Conservation (phyloP, 2,888 invertebrate species). For the Cecidostiba fungosa region DNA sequence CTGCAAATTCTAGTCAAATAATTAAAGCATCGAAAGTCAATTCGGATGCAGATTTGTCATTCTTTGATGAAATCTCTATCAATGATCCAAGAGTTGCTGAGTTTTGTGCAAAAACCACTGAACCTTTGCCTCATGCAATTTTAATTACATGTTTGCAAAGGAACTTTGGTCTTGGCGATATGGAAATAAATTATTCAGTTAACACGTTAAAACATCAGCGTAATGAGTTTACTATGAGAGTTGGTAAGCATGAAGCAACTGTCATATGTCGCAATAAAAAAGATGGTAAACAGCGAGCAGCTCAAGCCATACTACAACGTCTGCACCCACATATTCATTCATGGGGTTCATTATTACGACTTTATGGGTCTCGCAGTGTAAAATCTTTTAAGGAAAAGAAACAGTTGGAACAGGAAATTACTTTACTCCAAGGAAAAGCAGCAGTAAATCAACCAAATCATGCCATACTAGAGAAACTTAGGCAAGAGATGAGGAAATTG, state of each 20-base stretch:
- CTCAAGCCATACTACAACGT: slow-evolving; percentile 94
- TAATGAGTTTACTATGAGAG: slow-evolving; percentile 96
- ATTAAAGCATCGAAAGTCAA: slow-evolving; percentile 77
- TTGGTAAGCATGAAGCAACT: slow-evolving; percentile 94
- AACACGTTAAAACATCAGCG: slow-evolving; percentile 94
- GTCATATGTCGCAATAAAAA: slow-evolving; percentile 97
- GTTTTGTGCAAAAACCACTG: slow-evolving; percentile 97
- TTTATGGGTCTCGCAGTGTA: slow-evolving; percentile 95
- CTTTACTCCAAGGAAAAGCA: slow-evolving; percentile 93
- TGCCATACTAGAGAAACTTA: slow-evolving; percentile 92
- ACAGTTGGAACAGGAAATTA: slow-evolving; percentile 95
- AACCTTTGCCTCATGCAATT: slow-evolving; percentile 96
- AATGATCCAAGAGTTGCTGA: slow-evolving; percentile 97
- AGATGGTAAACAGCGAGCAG: slow-evolving; percentile 97
- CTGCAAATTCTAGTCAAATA: slow-evolving; percentile 78
- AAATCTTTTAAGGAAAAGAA: slow-evolving; percentile 96
- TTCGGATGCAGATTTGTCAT: slow-evolving; percentile 80
- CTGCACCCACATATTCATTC: slow-evolving; percentile 96
- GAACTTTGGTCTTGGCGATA: slow-evolving; percentile 95
- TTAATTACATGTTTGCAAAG: slow-evolving; percentile 94
- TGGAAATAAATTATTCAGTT: slow-evolving; percentile 92
- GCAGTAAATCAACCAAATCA: slow-evolving; percentile 95
- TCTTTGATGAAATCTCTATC: slow-evolving; percentile 95
- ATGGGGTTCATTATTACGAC: slow-evolving; percentile 95
- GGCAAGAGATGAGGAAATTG: slow-evolving; percentile 90